Conservation (phyloP, 2,113 vertebrate species). For the Lonchura striata region DNA sequence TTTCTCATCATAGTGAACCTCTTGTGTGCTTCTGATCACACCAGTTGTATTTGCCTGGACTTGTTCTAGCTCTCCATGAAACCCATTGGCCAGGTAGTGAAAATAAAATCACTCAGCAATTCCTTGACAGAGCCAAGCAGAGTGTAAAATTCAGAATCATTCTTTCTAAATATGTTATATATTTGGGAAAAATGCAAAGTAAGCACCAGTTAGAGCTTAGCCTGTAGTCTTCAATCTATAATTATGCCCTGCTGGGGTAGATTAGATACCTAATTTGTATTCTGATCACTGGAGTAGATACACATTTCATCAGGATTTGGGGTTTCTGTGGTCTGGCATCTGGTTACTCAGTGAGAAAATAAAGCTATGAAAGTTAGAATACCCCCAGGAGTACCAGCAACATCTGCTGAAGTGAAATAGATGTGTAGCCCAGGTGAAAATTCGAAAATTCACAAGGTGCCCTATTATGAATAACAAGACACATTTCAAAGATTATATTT, state of each 20-base stretch:
- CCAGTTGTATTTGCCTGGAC: not conserved
- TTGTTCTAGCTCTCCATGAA: not conserved
- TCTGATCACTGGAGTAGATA: not conserved
- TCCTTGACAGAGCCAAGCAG: not conserved
- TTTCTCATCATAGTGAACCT: not conserved
- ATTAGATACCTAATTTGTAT: conserved; percentile 9
- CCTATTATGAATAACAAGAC: conserved; percentile 32
- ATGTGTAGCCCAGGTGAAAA: conserved; percentile 26
- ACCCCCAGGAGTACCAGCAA: conserved; percentile 13
- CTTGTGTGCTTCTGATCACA: accelerated
- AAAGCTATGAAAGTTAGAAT: conserved; percentile 37
- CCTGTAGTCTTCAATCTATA: not conserved
- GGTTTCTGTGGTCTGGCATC: conserved; percentile 31
- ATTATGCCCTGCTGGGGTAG: not conserved
- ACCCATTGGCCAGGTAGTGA: not conserved
- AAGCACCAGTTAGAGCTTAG: not conserved
- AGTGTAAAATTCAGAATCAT: not conserved
- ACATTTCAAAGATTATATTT: conserved; percentile 46
- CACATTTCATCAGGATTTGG: conserved; percentile 14
- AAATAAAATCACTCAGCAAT: not conserved
- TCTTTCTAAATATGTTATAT: not conserved
- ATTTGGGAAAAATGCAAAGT: not conserved
- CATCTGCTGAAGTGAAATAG: conserved; percentile 48
- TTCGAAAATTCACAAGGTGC: not conserved
- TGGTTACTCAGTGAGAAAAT: conserved; percentile 54